These are phyloP conservation scores for Myotis pilosus DNA, from an alignment of 2,797 vertebrate species.

Conservation along the genomic window DNA sequence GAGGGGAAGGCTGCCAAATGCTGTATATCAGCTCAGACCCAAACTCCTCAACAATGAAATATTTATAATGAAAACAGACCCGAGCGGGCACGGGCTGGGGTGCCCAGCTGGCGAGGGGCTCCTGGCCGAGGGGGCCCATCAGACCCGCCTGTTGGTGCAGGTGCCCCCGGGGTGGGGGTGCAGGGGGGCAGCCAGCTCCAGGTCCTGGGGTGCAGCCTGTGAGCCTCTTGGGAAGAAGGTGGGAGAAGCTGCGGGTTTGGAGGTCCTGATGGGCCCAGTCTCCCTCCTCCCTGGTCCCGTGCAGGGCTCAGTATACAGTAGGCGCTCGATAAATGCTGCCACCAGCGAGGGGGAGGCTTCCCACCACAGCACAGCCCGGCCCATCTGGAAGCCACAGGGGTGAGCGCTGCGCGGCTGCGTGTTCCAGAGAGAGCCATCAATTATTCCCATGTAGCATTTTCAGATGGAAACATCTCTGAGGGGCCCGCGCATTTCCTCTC, in stretches of 20 bases:
- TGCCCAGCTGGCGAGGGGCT: constrained; percentile 36
- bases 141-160: neutral
- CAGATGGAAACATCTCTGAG: constrained; percentile 67
- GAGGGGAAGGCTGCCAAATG: constrained; percentile 79
- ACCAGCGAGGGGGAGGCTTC: neutral
- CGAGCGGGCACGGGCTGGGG: constrained; percentile 59
- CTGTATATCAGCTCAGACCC: constrained; percentile 80
- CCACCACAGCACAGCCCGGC: neutral
- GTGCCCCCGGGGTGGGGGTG: neutral
- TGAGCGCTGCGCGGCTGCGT: constrained; percentile 38
- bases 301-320: constrained; percentile 34
- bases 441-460: constrained; percentile 71
- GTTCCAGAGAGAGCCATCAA: constrained; percentile 48
- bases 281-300: neutral
- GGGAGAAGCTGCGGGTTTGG: neutral
- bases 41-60: constrained; percentile 81
- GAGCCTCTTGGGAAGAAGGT: neutral
- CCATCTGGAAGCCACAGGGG: constrained; percentile 62
- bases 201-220: accelerated
- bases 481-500: constrained; percentile 48
- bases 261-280: neutral
- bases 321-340: constrained; percentile 48
- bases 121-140: neutral
- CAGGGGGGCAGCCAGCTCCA: neutral
- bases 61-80: constrained; percentile 79